phyloP scores from a whole-genome alignment of 2,888 invertebrate genomes.

The Andrena minutula region DNA sequence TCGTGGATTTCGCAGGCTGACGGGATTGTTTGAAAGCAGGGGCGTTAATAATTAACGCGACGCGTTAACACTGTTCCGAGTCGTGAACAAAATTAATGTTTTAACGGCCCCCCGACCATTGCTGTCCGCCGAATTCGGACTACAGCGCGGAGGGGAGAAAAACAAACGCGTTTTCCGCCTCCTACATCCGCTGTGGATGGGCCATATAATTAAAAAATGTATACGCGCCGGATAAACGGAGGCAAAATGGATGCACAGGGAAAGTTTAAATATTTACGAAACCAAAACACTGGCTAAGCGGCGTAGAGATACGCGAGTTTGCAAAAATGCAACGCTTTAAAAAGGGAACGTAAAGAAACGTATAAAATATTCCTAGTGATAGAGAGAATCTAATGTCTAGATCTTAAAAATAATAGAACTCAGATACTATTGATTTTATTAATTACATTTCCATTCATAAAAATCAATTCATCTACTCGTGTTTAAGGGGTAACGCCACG shows the following conservation, averaged over 20 bases:
- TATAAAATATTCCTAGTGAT: not conserved
- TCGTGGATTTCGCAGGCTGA: conserved; percentile 25
- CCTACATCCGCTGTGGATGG: not conserved
- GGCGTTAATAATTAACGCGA: conserved; percentile 54
- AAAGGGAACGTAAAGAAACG: not conserved
- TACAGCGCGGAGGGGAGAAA: conserved; percentile 7
- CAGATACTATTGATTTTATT: too few species aligned
- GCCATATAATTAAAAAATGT: conserved; percentile 40
- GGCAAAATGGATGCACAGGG: not conserved
- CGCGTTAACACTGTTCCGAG: conserved; percentile 43
- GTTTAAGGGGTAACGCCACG: too few species aligned
- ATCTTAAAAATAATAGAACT: too few species aligned
- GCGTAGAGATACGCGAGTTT: not conserved
- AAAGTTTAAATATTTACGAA: conserved; percentile 20
- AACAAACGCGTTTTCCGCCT: conserved; percentile 21
- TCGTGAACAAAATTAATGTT: conserved; percentile 55
- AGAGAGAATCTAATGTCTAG: too few species aligned
- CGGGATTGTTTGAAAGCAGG: conserved; percentile 37
- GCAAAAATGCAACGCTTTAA: not conserved
- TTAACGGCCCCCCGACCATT: conserved; percentile 22
- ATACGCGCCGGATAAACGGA: conserved; percentile 1
- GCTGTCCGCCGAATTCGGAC: conserved; percentile 28
- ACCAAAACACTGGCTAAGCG: not conserved
- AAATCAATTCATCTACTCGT: too few species aligned
- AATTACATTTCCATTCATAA: too few species aligned